phyloP scores from a whole-genome alignment of 1,140 invertebrate species.

The Ridgeia piscesae region DNA sequence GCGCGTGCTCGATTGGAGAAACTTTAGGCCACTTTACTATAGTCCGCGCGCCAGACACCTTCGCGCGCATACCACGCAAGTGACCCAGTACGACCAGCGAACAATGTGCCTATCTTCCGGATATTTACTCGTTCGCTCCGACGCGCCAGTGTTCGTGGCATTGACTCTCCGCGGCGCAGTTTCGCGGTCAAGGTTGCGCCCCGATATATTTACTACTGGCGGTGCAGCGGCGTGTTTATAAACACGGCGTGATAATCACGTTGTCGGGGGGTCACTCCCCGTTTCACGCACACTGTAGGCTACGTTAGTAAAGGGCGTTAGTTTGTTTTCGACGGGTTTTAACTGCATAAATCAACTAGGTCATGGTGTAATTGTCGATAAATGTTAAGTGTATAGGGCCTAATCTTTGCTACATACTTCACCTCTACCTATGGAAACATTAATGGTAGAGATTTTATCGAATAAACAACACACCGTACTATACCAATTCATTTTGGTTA shows the following conservation, averaged over 20 bases:
- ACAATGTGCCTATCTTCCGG: neutral
- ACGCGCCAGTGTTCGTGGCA: neutral
- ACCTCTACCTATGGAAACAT: too few relatives aligned
- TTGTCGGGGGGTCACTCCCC: neutral
- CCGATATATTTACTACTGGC: neutral
- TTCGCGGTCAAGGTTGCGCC: neutral
- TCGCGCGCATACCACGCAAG: neutral
- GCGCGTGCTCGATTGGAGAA: neutral
- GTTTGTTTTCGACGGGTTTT: too few relatives aligned
- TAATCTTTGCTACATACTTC: too few relatives aligned
- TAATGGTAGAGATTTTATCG: too few relatives aligned
- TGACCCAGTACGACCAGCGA: neutral
- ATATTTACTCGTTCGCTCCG: neutral
- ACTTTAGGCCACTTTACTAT: neutral
- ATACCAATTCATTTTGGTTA: too few relatives aligned
- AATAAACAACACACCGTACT: too few relatives aligned
- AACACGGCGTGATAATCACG: slow-evolving; percentile 3
- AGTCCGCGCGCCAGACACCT: neutral
- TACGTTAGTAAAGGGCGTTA: too few relatives aligned
- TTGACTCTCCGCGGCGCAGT: neutral
- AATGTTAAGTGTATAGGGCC: too few relatives aligned
- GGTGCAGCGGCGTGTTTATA: neutral
- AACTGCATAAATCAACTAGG: too few relatives aligned
- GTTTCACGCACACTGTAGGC: neutral
- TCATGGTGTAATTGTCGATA: too few relatives aligned